These are phyloP conservation scores for Stigmatopora argus DNA, from an alignment of 2,113 vertebrate species.

Conservation along the genomic window DNA sequence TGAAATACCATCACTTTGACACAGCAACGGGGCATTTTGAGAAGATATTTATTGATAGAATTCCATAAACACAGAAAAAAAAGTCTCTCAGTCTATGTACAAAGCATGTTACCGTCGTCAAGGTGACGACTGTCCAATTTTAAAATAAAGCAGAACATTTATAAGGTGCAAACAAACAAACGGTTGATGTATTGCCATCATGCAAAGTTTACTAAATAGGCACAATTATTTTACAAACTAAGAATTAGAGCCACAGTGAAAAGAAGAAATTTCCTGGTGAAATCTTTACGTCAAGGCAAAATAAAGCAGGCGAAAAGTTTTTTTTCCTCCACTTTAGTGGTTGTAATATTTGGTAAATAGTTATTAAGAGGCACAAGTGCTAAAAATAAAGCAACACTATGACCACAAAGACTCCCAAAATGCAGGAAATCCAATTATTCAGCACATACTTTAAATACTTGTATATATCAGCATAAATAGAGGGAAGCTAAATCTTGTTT, in stretches of 20 bases:
- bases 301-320: no score
- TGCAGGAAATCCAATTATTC: not conserved
- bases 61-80: not conserved
- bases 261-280: no score
- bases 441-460: conserved; percentile 57
- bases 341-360: no score
- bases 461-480: conserved; percentile 70
- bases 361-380: no score
- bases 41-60: conserved; percentile 5
- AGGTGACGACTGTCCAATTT: conserved; percentile 65
- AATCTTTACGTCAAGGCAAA: no score
- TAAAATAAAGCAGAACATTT: conserved; percentile 53
- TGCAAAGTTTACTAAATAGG: not conserved
- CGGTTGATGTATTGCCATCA: conserved; percentile 51
- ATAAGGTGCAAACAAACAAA: conserved; percentile 69
- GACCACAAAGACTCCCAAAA: not conserved
- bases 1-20: not conserved
- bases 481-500: conserved; percentile 39
- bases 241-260: no score
- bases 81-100: not conserved
- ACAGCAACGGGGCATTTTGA: not conserved
- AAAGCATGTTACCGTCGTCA: conserved; percentile 38
- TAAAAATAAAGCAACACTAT: no score
- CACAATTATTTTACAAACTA: no score
- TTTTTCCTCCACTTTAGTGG: no score